Evolutionary conservation across 2,797 vertebrate genomes (phyloP), one percentile per base, ranked within the genome.

Genomic region (Acanthiza pusilla): DNA sequence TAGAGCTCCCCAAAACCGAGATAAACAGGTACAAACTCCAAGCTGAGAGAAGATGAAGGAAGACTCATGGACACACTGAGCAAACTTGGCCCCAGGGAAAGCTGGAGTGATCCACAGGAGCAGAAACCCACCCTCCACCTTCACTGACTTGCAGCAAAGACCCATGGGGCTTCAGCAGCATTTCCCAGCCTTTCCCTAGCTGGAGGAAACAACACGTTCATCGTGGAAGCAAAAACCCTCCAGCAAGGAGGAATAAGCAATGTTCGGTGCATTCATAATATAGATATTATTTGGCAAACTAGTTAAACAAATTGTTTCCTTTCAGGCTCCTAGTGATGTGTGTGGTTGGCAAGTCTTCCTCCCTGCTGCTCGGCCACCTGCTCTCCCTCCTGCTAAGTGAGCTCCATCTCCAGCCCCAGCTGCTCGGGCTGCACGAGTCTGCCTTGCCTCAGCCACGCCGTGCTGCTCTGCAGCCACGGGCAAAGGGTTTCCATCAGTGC

Each of bases 221-320:
- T 53, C 73, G 85, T 78, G 66, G 54, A 86, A 85, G 58, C 66
- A 73, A 62, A 73, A 84, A 38, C 27, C 54, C 47, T 83, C 47
- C 51, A 45, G 51, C 0, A 5, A 83, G 73, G 45, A 89, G 60
- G 42, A 84, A 53, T 9, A 86, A 93, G 62, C 61, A 51, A 42
- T 4, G 73, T 84, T 93, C 70, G 63, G 62, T 92, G 82, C 95
- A 67, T 71, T 92, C 89, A 67, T 84, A 95, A 96, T 91, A 96
- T 27, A 96, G 94, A 94, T 96, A 94, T 96, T 95, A 95, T 89
- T 78, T 96, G 94, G 95, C 94, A 96, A 93, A 91, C 62, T 36
- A 84, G 94, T 96, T 73, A 92, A 96, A 96, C 89, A 92, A 96
- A 95, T 94, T 86, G 88, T 96, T 96, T 95, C 94, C 89, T 96